Conservation (phyloP, 2,888 invertebrate genomes). For the Tachina lurida region DNA sequence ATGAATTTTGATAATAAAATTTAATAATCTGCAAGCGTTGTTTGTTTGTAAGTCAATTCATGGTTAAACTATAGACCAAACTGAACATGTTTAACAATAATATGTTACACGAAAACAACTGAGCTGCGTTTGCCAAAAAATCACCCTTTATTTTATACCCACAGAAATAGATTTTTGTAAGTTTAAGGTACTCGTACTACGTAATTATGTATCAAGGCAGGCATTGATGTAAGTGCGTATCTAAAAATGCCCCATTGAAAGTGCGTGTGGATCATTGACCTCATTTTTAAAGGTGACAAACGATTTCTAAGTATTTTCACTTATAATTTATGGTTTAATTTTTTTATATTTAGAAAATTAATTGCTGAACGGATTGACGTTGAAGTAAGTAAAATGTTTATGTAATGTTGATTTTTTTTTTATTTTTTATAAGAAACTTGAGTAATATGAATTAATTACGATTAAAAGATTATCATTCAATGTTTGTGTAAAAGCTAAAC, state of each 20-base stretch:
- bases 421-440: background rate
- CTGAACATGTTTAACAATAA: too few relatives aligned
- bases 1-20: too few relatives aligned
- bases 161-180: too few relatives aligned
- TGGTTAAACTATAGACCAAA: too few relatives aligned
- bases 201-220: too few relatives aligned
- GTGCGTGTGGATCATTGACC: constrained; percentile 60
- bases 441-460: constrained; percentile 39
- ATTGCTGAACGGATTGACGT: constrained; percentile 30
- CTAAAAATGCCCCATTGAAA: constrained; percentile 9
- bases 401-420: background rate
- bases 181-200: too few relatives aligned
- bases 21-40: too few relatives aligned
- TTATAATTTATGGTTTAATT: constrained; percentile 18
- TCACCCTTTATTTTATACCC: too few relatives aligned
- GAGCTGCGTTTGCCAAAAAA: too few relatives aligned
- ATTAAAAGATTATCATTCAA: background rate
- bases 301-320: constrained; percentile 37
- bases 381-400: constrained; percentile 1
- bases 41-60: too few relatives aligned
- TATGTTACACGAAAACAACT: too few relatives aligned
- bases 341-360: constrained; percentile 20
- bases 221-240: background rate
- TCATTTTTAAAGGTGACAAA: constrained; percentile 61
- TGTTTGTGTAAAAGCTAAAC: background rate